phyloP scores from a whole-genome alignment of 2,888 invertebrate species.

The Cordylochernes scorpioides region DNA sequence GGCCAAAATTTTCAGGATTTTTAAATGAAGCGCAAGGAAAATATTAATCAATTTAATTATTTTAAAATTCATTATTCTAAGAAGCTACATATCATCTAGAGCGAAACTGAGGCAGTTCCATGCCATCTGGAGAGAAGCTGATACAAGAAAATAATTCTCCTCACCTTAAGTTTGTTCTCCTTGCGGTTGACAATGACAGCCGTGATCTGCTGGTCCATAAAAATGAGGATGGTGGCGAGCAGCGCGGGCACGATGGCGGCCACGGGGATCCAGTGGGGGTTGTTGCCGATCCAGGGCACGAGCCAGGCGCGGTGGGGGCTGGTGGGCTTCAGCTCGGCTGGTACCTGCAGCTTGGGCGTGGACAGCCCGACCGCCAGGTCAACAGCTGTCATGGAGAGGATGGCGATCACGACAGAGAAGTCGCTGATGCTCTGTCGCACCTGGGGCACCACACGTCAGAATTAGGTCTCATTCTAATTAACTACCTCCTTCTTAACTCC shows the following conservation, averaged over 20 bases:
- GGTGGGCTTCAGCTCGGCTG: conserved; percentile 14
- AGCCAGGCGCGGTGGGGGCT: conserved; percentile 24
- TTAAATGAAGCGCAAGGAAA: too few species aligned
- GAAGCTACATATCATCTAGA: too few species aligned
- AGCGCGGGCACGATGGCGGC: conserved; percentile 70
- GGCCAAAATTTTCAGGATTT: too few species aligned
- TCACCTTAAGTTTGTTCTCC: conserved; percentile 73
- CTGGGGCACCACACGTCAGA: too few species aligned
- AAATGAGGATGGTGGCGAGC: conserved; percentile 80
- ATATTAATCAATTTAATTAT: too few species aligned
- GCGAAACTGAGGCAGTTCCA: too few species aligned
- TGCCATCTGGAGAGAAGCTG: too few species aligned
- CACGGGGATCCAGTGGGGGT: conserved; percentile 57
- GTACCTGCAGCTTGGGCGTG: conserved; percentile 26
- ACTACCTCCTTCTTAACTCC: too few species aligned
- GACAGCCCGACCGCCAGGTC: conserved; percentile 22
- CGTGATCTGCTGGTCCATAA: conserved; percentile 99
- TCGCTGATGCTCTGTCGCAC: conserved; percentile 26
- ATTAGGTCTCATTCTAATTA: too few species aligned
- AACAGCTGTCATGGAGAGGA: conserved; percentile 23
- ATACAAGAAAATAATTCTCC: too few species aligned
- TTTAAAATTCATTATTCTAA: too few species aligned
- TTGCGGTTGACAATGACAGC: conserved; percentile 93
- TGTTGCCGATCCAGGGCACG: conserved; percentile 23
- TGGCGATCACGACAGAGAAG: conserved; percentile 28